Evolutionary conservation across 1,140 invertebrate genomes (phyloP), one percentile per base, ranked within the genome.

Genomic region (Macrobrachium nipponense): DNA sequence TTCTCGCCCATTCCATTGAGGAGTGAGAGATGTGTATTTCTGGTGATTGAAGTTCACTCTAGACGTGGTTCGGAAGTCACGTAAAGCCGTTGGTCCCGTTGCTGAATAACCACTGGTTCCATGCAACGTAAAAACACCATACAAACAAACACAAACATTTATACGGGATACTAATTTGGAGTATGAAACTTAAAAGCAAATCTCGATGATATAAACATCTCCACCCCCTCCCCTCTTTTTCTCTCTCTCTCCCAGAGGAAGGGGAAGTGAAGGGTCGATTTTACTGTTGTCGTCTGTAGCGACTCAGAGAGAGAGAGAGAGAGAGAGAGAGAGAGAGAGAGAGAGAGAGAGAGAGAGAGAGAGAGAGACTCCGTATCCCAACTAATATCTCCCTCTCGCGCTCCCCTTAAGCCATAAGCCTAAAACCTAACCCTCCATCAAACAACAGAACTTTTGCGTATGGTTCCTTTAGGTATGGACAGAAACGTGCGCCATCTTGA

Each of bases 271-370:
- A 73, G 43, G 17, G 27, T 18, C 17, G 43, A 36, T 36, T 11
- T 36, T 73, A 36, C 7, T 18, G 70, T 36, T 43, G 20, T 36
- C 15, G 15, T 43, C 20, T 27, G 70, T 18, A 23, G 43, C 27
- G 70, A 23, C 36, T 18, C 15, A 2, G 3, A 7, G 68, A 72
- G 68, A 72, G 68, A 72, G 68, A 72, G n/a, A n/a, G n/a, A n/a
- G n/a, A n/a, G 70, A 23, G 70, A 73, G 70, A 73, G 43, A 59
- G 75, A 59, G 75, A 59, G 75, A 77, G 75, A 77, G 44, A 78
- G n/a, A 78, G 43, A 78, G 58, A 78, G 75, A 59, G 58, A 78
- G 75, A 59, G 75, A 60, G 75, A 78, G 58, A 78, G 75, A 78
- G 75, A 60, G 75, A 78, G 75, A 51, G 44, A 14, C 44, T 20